phyloP scores from a whole-genome alignment of 1,140 invertebrate species.

The Cecropterus lyciades region DNA sequence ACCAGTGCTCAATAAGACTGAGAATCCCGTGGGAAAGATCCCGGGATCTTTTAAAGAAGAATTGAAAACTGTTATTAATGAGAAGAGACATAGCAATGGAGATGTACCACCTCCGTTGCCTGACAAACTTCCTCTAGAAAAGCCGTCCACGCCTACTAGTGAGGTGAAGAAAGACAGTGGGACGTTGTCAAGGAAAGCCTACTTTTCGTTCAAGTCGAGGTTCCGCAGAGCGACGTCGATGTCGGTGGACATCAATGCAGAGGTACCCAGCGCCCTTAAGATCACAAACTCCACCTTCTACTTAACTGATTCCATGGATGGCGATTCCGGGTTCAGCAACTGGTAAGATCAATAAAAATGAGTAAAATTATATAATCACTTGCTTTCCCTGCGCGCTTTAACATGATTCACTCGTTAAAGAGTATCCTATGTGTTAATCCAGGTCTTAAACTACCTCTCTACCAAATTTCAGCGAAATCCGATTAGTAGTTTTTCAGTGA shows the following conservation, averaged over 20 bases:
- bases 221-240: conserved; percentile 81
- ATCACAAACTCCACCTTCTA: conserved; percentile 87
- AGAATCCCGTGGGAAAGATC: conserved; percentile 55
- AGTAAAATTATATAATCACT: too few species aligned
- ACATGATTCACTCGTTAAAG: too few species aligned
- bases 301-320: conserved; percentile 86
- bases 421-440: too few species aligned
- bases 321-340: conserved; percentile 84
- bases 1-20: conserved; percentile 58
- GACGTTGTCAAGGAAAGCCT: conserved; percentile 80
- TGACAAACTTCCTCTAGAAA: conserved; percentile 58
- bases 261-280: conserved; percentile 74
- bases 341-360: conserved; percentile 39
- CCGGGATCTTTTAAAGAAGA: conserved; percentile 67
- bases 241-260: conserved; percentile 70
- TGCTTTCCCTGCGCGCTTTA: too few species aligned
- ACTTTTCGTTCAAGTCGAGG: conserved; percentile 83
- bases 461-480: too few species aligned
- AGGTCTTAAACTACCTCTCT: too few species aligned
- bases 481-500: too few species aligned
- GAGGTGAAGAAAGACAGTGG: conserved; percentile 69
- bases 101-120: conserved; percentile 63
- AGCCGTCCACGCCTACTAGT: conserved; percentile 64
- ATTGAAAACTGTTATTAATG: conserved; percentile 59
- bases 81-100: conserved; percentile 62